phyloP scores from a whole-genome alignment of 2,113 vertebrate species.

The Ctenodactylus gundi region DNA sequence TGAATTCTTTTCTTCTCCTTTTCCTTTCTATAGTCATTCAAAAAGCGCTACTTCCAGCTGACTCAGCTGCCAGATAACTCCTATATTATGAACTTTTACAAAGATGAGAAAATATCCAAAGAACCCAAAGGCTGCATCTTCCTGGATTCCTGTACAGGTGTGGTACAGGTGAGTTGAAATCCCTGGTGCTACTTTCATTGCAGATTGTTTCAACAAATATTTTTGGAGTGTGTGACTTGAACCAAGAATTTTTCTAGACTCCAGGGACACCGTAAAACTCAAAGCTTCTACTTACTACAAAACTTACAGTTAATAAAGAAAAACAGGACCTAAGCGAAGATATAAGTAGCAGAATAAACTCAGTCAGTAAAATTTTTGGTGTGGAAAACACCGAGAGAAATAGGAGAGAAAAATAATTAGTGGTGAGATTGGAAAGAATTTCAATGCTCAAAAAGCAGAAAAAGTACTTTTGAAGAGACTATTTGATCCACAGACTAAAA shows the following conservation, averaged over 20 bases:
- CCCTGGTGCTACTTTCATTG: not conserved
- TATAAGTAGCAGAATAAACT: not conserved
- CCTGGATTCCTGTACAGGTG: slow-evolving; percentile 97
- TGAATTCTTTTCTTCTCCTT: slow-evolving; percentile 19
- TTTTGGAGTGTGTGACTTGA: not conserved
- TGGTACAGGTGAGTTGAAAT: slow-evolving; percentile 91
- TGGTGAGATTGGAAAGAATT: not conserved
- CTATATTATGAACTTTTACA: slow-evolving; percentile 99
- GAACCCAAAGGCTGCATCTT: slow-evolving; percentile 99
- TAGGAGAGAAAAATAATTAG: not conserved
- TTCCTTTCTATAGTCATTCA: slow-evolving; percentile 91
- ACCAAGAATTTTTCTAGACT: not conserved
- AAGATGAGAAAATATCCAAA: slow-evolving; percentile 99
- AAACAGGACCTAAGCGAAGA: not conserved
- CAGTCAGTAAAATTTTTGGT: not conserved
- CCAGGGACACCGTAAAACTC: not conserved
- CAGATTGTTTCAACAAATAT: not conserved
- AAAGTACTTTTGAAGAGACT: not conserved
- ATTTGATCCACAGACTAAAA: not conserved
- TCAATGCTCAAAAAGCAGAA: not conserved
- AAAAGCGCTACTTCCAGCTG: slow-evolving; percentile 97
- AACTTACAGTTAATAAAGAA: not conserved
- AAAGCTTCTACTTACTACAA: not conserved
- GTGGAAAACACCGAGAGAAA: slow-evolving; percentile 17
- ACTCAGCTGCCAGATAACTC: slow-evolving; percentile 98